Evolutionary conservation across 2,797 vertebrate genomes (phyloP), one percentile per base, ranked within the genome.

Genomic region (Peromyscus nudipes): DNA sequence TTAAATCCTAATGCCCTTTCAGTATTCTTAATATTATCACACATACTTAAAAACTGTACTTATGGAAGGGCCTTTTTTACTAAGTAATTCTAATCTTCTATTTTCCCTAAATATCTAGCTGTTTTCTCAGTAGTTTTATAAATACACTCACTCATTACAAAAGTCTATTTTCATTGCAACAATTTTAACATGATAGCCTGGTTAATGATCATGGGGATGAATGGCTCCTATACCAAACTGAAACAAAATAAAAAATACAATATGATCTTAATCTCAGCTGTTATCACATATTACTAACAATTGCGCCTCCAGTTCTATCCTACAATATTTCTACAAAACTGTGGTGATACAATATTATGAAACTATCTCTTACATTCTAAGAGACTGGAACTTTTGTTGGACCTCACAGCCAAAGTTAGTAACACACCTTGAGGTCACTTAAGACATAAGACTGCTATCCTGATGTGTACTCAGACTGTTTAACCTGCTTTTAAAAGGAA

Each of bases 131-230:
- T 23, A 67, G 3, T 93, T 69, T 94, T 92, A 82, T 13, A 96
- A 96, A 95, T 80, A 40, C 25, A 95, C 6, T 90, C 57, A 17
- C 11, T 65, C 14, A 89, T 86, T 55, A 91, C 8, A 94, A 96
- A 94, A 91, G 9, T n/a, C 16, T 40, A 69, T 79, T 96, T 97
- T 95, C 57, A 83, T 52, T 92, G 95, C 31, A 95, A 89, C 2
- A 91, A 94, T 71, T 92, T 95, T 64, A 95, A 40, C 4, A 95
- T 82, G 31, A 93, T 57, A 83, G 65, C 43, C 57, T 76, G 60
- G 55, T 37, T 86, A 89, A 96, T 0, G 92, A 31, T 6, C 46
- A 95, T 8, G 37, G 65, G 25, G 69, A 92, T 92, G 75, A 96
- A 94, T 49, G 5, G 73, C 49, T 90, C 8, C 37, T 37, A 49